Evolutionary conservation across 2,888 invertebrate species (phyloP), one percentile per base, ranked within the genome.

Genomic region (Cremastinae sp.): DNA sequence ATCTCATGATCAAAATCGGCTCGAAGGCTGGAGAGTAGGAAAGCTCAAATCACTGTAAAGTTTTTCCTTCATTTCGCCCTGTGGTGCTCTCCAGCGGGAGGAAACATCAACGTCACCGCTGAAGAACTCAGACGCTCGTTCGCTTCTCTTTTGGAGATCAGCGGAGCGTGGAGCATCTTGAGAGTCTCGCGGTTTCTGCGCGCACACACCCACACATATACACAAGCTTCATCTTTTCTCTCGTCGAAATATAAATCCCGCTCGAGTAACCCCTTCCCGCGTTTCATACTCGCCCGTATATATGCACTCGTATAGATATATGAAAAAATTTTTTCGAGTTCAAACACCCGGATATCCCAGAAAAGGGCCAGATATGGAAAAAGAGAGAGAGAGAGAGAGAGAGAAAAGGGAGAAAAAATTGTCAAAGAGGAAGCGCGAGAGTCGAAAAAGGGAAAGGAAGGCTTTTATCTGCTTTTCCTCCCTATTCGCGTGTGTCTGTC

Each of bases 91-190:
- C 22, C 38, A 69, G 68, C 66, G 45, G 51, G 14, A 36, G 56
- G 41, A 58, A 56, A 68, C 45, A 49, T 12, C 58, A 28, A 34
- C 28, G 28, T 28, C 28, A 28, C 28, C 28, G 28, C 28, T 28
- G 28, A 34, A 43, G n/a, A 49, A 28, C 62, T 56, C 56, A 66
- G 51, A 41, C 59, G 47, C 70, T 73, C 73, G 64, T 78, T 75
- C 74, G 75, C 61, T 72, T 65, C 68, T 78, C 79, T 78, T 78
- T 78, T 74, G 78, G 75, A 70, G 73, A 64, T 43, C 74, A 79
- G 61, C 77, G 68, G 70, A 78, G 79, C 74, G 78, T 73, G 56
- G 41, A 66, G 72, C 75, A 59, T 76, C 69, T 77, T 73, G 73
- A 65, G 64, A 64, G 68, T 65, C 69, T 65, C 53, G 68, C 47